Conservation (phyloP, 2,113 vertebrate species). For the Romanogobio albipinnatus region DNA sequence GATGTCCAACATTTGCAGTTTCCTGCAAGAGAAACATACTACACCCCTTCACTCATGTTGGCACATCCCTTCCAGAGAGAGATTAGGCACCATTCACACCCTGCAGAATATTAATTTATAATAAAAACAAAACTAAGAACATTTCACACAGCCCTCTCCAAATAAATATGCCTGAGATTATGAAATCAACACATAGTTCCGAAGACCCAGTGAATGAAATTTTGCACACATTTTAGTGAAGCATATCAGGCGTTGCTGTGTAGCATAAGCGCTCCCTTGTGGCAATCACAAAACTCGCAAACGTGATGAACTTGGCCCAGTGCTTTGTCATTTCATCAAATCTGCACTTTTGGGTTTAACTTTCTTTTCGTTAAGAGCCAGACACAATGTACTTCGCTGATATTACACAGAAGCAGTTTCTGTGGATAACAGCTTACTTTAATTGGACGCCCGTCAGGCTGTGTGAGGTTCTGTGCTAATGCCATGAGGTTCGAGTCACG, state of each 20-base stretch:
- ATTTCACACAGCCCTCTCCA: not conserved
- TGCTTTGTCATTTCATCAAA: not conserved
- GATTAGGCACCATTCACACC: conserved; percentile 10
- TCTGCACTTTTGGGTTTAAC: not conserved
- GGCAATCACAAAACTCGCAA: not conserved
- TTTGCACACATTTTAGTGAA: conserved; percentile 1
- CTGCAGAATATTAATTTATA: not conserved
- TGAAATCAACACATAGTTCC: not conserved
- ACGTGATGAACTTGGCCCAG: not conserved
- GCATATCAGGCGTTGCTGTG: not conserved
- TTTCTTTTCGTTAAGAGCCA: not conserved
- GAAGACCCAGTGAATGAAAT: not conserved
- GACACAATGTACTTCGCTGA: not conserved
- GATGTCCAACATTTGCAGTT: conserved; percentile 30
- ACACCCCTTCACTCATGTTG: conserved; percentile 17
- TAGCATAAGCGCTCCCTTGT: conserved; percentile 55
- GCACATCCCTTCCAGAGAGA: not conserved
- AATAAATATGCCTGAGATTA: conserved; percentile 10
- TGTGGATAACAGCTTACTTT: not conserved
- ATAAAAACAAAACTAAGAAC: not conserved
- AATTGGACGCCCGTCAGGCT: conserved; percentile 58
- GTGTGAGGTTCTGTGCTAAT: conserved; percentile 63
- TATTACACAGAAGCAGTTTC: conserved; percentile 36
- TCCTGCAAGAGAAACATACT: conserved; percentile 23
- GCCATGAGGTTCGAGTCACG: conserved; percentile 58